A percentile compares a stretch with the other conserved stretches of the same genome.
Evolutionary conservation across 2,797 vertebrate species (phyloP).

Genomic region (Melanotaenia nigrans): DNA sequence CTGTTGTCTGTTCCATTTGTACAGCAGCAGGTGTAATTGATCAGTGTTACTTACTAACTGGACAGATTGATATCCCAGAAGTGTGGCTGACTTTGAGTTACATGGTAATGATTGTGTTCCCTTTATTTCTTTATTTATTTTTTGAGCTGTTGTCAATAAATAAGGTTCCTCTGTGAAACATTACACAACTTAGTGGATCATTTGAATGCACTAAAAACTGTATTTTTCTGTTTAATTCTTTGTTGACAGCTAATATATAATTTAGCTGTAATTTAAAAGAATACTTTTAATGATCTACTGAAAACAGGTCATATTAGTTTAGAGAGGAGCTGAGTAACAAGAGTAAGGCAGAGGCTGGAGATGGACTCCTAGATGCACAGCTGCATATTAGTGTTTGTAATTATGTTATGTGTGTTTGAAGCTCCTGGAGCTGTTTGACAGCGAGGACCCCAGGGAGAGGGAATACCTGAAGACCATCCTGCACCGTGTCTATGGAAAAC

Average conservation of each 20-base stretch:
- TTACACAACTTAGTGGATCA: background rate
- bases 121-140: too few relatives aligned
- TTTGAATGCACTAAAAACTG: background rate
- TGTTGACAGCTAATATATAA: slow-evolving; percentile 1
- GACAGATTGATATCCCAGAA: too few relatives aligned
- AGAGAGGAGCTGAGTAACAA: background rate
- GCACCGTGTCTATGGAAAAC: slow-evolving; percentile 93
- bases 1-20: too few relatives aligned
- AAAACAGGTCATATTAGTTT: background rate
- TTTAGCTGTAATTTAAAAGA: background rate
- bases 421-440: slow-evolving; percentile 93
- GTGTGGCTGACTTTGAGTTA: too few relatives aligned
- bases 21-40: too few relatives aligned
- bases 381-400: slow-evolving; percentile 22
- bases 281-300: background rate
- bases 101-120: too few relatives aligned
- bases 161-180: slow-evolving; percentile 14
- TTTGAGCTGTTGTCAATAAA: too few relatives aligned
- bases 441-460: slow-evolving; percentile 92
- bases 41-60: too few relatives aligned
- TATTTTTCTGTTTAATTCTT: background rate
- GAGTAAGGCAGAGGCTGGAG: slow-evolving; percentile 3
- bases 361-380: background rate
- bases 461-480: slow-evolving; percentile 96
- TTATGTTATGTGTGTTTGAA: slow-evolving; percentile 54